Percentiles rank a stretch among this genome's conserved stretches.
phyloP scores from a whole-genome alignment of 2,888 invertebrate species.

The Ormyrus rosae region DNA sequence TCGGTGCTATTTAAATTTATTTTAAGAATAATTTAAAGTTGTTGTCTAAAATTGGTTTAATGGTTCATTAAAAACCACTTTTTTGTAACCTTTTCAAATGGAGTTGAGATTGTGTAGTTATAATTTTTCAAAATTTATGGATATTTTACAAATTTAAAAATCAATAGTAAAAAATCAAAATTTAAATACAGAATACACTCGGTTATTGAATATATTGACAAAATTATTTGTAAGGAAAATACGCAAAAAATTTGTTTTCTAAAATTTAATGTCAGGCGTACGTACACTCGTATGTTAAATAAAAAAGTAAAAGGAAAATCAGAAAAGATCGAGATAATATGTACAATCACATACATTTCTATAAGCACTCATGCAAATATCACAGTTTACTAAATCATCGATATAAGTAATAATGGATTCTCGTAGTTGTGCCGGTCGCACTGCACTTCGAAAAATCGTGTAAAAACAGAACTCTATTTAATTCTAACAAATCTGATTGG shows the following conservation, averaged over 20 bases:
- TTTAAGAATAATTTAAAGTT: conserved; percentile 14
- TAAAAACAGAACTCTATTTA: conserved; percentile 14
- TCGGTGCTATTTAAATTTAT: conserved; percentile 58
- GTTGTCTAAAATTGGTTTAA: conserved; percentile 29
- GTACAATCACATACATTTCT: conserved; percentile 64
- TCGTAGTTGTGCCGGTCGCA: not conserved
- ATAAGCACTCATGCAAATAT: conserved; percentile 69
- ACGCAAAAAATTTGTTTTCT: conserved; percentile 34
- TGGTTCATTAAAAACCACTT: conserved; percentile 34
- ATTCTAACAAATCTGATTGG: conserved; percentile 25
- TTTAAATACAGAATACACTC: conserved; percentile 9
- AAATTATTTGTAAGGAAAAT: conserved; percentile 7
- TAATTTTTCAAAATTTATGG: conserved; percentile 7
- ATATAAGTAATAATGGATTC: conserved; percentile 50
- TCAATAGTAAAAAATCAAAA: not conserved
- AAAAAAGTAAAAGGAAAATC: conserved; percentile 45
- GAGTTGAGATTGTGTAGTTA: not conserved
- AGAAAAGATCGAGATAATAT: conserved; percentile 59
- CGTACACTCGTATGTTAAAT: conserved; percentile 51
- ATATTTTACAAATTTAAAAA: conserved; percentile 23
- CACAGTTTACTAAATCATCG: conserved; percentile 69
- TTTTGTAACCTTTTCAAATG: not conserved
- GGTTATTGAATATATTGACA: conserved; percentile 12
- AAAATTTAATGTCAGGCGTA: conserved; percentile 53
- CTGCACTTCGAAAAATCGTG: not conserved